Evolutionary conservation across 30 jellyfish, hydroid and myxozoan species (phyloP).

Genomic region (Hydractinia symbiolongicarpus): DNA sequence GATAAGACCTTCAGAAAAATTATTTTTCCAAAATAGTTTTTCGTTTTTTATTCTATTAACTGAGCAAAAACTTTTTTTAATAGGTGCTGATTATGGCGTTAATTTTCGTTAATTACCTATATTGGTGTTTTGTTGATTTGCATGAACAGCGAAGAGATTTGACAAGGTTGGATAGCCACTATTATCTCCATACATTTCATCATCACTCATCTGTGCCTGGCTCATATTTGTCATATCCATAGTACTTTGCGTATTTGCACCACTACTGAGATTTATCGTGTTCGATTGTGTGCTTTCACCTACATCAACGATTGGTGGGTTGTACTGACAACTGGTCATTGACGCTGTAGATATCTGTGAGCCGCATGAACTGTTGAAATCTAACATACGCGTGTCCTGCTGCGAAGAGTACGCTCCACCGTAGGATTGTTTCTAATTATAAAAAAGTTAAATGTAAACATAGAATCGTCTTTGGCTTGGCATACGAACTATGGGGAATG

Average conservation of each 20-base stretch:
- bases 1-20: no score
- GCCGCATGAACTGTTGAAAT: constrained; percentile 34
- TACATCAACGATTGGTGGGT: constrained; percentile 1
- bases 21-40: no score
- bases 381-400: neutral
- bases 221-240: constrained; percentile 10
- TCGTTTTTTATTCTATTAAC: no score
- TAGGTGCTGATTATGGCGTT: no score
- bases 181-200: neutral
- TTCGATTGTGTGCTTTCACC: neutral
- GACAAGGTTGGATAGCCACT: neutral
- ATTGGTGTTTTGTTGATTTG: constrained; percentile 3
- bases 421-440: neutral
- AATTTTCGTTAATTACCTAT: neutral
- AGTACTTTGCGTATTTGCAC: neutral
- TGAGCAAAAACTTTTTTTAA: no score
- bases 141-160: constrained; percentile 1
- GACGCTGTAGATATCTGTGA: constrained; percentile 36
- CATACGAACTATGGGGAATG: no score
- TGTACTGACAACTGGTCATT: constrained; percentile 18
- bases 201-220: neutral
- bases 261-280: neutral
- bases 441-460: neutral
- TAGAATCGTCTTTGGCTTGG: no score
- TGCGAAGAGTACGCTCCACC: neutral